Conservation (phyloP, 2,888 invertebrate genomes). For the Pantelozetes paolii region DNA sequence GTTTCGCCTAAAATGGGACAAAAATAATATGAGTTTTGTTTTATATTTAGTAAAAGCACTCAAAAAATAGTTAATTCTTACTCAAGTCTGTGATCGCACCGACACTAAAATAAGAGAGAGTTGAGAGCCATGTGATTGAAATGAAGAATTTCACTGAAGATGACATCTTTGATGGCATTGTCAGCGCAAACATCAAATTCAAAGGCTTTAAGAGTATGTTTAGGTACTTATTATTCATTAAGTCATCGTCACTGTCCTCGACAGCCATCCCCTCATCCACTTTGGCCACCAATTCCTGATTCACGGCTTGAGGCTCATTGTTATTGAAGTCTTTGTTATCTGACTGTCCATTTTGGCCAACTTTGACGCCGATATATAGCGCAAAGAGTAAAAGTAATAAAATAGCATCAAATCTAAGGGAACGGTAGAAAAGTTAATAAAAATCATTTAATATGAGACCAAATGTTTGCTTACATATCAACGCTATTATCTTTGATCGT, state of each 20-base stretch:
- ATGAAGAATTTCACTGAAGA: constrained; percentile 28
- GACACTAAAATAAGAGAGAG: constrained; percentile 39
- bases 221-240: not conserved
- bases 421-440: not conserved
- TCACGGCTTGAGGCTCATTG: not conserved
- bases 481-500: constrained; percentile 41
- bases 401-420: constrained; percentile 33
- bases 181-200: constrained; percentile 17
- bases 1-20: constrained; percentile 31
- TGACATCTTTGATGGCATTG: constrained; percentile 33
- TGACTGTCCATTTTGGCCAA: not conserved
- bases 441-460: not conserved
- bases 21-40: no score
- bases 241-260: not conserved
- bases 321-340: not conserved
- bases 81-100: constrained; percentile 38
- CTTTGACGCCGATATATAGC: constrained; percentile 37
- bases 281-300: not conserved
- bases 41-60: no score
- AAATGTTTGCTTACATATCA: constrained; percentile 38
- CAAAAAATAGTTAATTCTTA: constrained; percentile 20
- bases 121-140: constrained; percentile 36
- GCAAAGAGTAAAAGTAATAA: constrained; percentile 37
- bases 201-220: constrained; percentile 29
- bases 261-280: not conserved